Percentiles rank a stretch among this genome's conserved stretches.
Conservation (phyloP, 1,140 invertebrate genomes). For the Drosophila ironensis region DNA sequence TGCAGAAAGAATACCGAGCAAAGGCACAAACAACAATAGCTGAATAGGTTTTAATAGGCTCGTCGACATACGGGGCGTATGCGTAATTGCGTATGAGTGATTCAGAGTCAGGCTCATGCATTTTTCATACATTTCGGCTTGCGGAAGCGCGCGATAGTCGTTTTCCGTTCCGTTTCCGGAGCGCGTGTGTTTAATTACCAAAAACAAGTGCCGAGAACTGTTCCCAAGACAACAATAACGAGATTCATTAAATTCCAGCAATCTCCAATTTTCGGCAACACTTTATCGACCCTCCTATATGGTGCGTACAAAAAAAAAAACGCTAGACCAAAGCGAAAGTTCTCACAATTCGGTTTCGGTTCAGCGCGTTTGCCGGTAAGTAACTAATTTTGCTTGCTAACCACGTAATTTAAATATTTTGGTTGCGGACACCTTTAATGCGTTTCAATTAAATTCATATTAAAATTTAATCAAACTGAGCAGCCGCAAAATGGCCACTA, state of each 20-base stretch:
- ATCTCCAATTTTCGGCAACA: not conserved
- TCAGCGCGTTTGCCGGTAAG: too few relatives aligned
- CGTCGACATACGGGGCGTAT: not conserved
- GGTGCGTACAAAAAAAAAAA: too few relatives aligned
- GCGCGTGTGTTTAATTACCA: constrained; percentile 58
- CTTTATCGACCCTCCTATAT: not conserved
- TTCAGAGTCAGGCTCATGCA: constrained; percentile 13
- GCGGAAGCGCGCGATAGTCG: not conserved
- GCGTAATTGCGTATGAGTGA: constrained; percentile 1
- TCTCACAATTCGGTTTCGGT: too few relatives aligned
- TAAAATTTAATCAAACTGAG: constrained; percentile 72
- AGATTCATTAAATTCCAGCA: constrained; percentile 32
- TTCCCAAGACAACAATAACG: constrained; percentile 4
- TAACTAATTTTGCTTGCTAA: not conserved
- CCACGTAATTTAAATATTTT: not conserved
- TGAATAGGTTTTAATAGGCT: not conserved
- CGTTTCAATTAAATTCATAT: constrained; percentile 66
- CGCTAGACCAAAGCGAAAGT: too few relatives aligned
- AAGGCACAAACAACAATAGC: constrained; percentile 8
- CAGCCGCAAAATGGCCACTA: constrained; percentile 69
- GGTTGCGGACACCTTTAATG: not conserved
- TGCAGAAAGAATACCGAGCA: constrained; percentile 7
- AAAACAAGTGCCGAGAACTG: not conserved
- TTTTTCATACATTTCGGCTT: constrained; percentile 38
- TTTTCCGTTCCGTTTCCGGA: constrained; percentile 9